Conservation (phyloP, 2,888 invertebrate genomes). For the Zygothrica quintamaculata region DNA sequence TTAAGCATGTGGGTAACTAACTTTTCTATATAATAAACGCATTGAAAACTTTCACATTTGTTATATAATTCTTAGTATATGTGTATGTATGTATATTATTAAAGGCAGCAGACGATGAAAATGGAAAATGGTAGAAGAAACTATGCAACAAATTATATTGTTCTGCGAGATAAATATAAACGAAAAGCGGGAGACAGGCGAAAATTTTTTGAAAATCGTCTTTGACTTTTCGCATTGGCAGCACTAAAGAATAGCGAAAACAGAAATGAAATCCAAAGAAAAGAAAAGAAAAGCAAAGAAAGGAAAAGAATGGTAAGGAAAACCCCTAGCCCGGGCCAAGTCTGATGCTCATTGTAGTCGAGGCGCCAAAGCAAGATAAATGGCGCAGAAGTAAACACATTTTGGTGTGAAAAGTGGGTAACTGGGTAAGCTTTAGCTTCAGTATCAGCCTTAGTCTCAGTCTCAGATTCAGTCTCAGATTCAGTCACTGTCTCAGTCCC, state of each 20-base stretch:
- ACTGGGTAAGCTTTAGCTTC: constrained; percentile 27
- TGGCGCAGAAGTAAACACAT: constrained; percentile 75
- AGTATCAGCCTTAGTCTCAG: too few relatives aligned
- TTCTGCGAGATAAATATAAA: constrained; percentile 3
- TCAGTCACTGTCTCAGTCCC: too few relatives aligned
- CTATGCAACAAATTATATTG: constrained; percentile 54
- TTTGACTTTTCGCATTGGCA: constrained; percentile 45
- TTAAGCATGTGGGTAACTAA: too few relatives aligned
- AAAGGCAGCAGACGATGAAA: constrained; percentile 17
- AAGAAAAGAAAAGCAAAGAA: constrained; percentile 16
- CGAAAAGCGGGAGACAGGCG: constrained; percentile 19
- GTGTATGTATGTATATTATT: constrained; percentile 28
- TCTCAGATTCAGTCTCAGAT: too few relatives aligned
- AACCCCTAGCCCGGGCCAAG: too few relatives aligned
- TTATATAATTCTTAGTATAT: constrained; percentile 15
- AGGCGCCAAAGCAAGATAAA: constrained; percentile 76
- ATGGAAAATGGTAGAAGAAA: constrained; percentile 17
- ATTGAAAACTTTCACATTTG: too few relatives aligned
- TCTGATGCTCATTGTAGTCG: constrained; percentile 57
- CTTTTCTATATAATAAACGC: constrained; percentile 38
- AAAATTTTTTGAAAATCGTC: constrained; percentile 36
- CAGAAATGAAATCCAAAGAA: constrained; percentile 19
- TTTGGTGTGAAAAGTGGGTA: constrained; percentile 63
- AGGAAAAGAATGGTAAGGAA: constrained; percentile 15
- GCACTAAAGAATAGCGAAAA: constrained; percentile 9